Percentiles rank a stretch among this genome's conserved stretches.
Conservation (phyloP, 2,888 invertebrate species). For the Melinopterus prodromus region DNA sequence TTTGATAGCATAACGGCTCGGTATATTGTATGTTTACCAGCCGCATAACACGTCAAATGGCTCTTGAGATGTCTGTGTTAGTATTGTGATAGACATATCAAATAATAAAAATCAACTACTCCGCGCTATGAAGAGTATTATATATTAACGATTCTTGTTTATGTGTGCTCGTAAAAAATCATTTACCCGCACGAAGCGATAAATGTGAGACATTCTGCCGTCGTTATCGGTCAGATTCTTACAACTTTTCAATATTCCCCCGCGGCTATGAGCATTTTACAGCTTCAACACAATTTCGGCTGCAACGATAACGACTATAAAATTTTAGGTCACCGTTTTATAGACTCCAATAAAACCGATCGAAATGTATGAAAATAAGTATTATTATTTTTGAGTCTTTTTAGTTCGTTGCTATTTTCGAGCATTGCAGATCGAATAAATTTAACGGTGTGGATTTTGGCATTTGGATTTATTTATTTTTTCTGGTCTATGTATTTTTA, state of each 20-base stretch:
- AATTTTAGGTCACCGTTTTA: not conserved
- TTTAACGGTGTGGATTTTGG: not conserved
- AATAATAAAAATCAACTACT: not conserved
- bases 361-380: not conserved
- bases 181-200: slow-evolving; percentile 4
- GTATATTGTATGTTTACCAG: not conserved
- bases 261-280: not conserved
- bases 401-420: not conserved
- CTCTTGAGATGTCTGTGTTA: not conserved
- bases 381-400: not conserved
- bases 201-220: not conserved
- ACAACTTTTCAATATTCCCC: slow-evolving; percentile 4
- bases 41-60: not conserved
- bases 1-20: not conserved
- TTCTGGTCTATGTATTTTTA: not conserved
- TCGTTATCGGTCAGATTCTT: not conserved
- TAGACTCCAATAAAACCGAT: not conserved
- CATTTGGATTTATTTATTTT: not conserved
- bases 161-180: not conserved
- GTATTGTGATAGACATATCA: not conserved
- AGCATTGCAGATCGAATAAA: not conserved
- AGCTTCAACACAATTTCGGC: no score
- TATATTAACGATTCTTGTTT: not conserved
- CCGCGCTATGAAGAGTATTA: not conserved
- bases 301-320: not conserved